These are phyloP conservation scores for Myopa tessellatipennis DNA, from an alignment of 2,888 invertebrate genomes.

Conservation along the genomic window DNA sequence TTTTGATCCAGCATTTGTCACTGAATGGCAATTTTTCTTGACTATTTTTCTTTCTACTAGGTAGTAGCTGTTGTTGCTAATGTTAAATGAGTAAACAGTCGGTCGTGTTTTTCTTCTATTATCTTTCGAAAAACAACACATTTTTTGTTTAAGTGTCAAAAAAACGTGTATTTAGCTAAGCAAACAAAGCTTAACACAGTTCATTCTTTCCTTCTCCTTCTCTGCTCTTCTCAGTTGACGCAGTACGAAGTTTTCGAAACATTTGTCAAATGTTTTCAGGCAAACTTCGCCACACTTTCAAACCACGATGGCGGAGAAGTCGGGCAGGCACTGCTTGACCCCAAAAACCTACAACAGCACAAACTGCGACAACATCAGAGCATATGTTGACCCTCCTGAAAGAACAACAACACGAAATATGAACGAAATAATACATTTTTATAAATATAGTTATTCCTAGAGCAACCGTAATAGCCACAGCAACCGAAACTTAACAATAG, in stretches of 20 bases:
- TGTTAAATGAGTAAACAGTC: too few species aligned
- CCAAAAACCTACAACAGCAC: conserved; percentile 26
- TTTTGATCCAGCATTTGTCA: too few species aligned
- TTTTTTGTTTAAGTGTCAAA: not conserved
- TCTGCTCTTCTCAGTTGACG: not conserved
- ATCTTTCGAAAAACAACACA: not conserved
- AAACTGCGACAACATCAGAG: conserved; percentile 18
- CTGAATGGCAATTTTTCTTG: too few species aligned
- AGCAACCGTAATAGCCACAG: not conserved
- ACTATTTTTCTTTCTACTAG: too few species aligned
- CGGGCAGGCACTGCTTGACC: not conserved
- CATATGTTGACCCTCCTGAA: conserved; percentile 36
- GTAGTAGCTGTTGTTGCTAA: too few species aligned
- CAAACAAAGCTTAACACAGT: not conserved
- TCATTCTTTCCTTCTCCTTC: not conserved
- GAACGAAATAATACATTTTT: not conserved
- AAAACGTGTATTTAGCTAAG: not conserved
- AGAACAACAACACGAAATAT: conserved; percentile 33
- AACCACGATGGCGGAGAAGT: not conserved
- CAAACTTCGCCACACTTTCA: not conserved
- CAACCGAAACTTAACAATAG: conserved; percentile 3
- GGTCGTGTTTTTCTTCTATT: too few species aligned
- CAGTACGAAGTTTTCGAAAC: conserved; percentile 18
- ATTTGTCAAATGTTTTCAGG: conserved; percentile 27
- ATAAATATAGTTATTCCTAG: not conserved